These are phyloP conservation scores for Diuraphis noxia DNA, from an alignment of 1,140 invertebrate genomes.

Conservation along the genomic window DNA sequence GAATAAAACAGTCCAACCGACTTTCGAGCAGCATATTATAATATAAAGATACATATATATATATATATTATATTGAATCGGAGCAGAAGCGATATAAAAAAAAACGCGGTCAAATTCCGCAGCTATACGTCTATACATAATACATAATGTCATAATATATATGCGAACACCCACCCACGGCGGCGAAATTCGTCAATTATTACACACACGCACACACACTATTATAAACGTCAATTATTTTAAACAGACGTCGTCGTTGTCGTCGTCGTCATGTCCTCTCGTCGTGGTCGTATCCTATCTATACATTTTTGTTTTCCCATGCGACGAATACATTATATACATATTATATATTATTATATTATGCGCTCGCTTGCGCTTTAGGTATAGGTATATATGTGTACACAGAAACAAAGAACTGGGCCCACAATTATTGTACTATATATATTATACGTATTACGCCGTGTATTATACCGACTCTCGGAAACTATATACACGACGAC, in stretches of 20 bases:
- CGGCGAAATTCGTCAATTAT: conserved; percentile 37
- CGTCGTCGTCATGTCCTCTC: background rate
- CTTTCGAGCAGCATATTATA: background rate
- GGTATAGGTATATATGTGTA: background rate
- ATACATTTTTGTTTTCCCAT: conserved; percentile 24
- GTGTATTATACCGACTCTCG: background rate
- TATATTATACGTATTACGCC: no score
- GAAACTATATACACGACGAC: conserved; percentile 29
- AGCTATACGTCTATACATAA: background rate
- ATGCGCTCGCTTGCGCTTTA: background rate
- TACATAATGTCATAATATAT: background rate
- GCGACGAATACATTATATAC: conserved; percentile 17
- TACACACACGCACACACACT: background rate
- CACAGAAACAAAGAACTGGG: conserved; percentile 27
- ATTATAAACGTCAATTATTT: conserved; percentile 47
- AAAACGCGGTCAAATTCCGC: background rate
- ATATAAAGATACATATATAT: background rate
- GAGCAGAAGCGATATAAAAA: background rate
- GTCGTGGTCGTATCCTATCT: background rate
- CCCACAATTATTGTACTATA: conserved; percentile 37
- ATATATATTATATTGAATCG: background rate
- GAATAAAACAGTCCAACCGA: background rate
- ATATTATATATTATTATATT: background rate
- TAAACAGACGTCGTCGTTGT: conserved; percentile 33
- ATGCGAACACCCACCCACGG: background rate